Evolutionary conservation across 2,888 invertebrate genomes (phyloP), one percentile per base, ranked within the genome.

Genomic region (Drosophila prostipennis): DNA sequence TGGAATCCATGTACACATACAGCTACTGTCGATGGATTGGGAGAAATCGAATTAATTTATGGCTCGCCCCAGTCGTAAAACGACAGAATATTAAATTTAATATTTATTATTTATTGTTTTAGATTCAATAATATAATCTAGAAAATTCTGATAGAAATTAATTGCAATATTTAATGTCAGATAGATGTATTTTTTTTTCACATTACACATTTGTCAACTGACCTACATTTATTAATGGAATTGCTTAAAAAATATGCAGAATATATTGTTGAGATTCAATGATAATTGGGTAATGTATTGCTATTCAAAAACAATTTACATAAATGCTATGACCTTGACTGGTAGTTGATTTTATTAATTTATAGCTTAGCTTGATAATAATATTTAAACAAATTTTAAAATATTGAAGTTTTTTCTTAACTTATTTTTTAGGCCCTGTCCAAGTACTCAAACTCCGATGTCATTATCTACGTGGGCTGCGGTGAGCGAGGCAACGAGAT

Each of bases 401-500:
- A 19, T 19, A 19, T 2, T 19, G 19, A 19, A n/a, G n/a, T n/a
- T n/a, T 19, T 19, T 19, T 19, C 3, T 19, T 3, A 19, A 16
- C 6, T 16, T 32, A 2, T 48, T 19, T 10, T 5, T 10, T 45
- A 99, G 93, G 96, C 99, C 0, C 94, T 99, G 69, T 99, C 99
- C 89, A 99, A 99, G 92, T 99, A 98, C 93, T 99, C 99, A 91
- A 99, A 99, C 94, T 99, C 98, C 55, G 99, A 99, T 92, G 98
- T 99, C 91, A 99, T 99, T 92, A 93, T 99, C 89, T 99, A 99
- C 93, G 99, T 99, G 71, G 99, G 99, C 58, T 99, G 99, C 93
- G 99, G 99, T 63, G 99, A 99, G 93, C 96, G 99, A 93, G 99
- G 97, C 93, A 99, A 99, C 93, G 99, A 99, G 94, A 99, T 99